These are phyloP conservation scores for Muricea muricata DNA, from an alignment of 92 coral and sea anemone species.

Conservation along the genomic window DNA sequence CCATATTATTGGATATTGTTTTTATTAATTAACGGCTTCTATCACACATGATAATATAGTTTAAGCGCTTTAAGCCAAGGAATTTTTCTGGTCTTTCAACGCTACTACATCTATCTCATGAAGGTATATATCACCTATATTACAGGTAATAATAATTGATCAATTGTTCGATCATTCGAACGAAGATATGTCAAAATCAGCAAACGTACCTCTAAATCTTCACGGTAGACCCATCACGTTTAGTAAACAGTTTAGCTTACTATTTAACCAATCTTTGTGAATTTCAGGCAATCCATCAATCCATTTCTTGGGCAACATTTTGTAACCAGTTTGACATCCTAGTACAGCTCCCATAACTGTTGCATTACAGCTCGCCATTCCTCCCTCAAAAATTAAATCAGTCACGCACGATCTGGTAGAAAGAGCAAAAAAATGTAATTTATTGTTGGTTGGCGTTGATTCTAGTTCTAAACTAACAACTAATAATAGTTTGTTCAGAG, in stretches of 20 bases:
- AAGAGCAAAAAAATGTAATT: neutral
- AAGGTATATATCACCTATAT: no score
- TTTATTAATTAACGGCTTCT: no score
- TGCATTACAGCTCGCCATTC: constrained; percentile 90
- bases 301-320: constrained; percentile 89
- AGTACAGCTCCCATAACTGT: constrained; percentile 87
- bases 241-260: constrained; percentile 76
- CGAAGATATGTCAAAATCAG: no score
- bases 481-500: no score
- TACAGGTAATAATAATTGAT: no score
- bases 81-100: no score
- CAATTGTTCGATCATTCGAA: no score
- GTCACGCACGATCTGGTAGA: constrained; percentile 77
- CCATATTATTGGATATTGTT: no score
- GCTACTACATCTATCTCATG: no score
- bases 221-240: constrained; percentile 95
- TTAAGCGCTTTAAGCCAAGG: no score
- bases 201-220: constrained; percentile 11
- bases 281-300: constrained; percentile 79
- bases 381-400: constrained; percentile 89
- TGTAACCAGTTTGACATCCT: constrained; percentile 88
- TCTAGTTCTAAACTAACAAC: no score
- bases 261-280: constrained; percentile 84
- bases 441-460: neutral
- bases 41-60: no score